A percentile compares a stretch with the other conserved stretches of the same genome.
Evolutionary conservation across 2,113 vertebrate species (phyloP).

Genomic region (Caloenas nicobarica): DNA sequence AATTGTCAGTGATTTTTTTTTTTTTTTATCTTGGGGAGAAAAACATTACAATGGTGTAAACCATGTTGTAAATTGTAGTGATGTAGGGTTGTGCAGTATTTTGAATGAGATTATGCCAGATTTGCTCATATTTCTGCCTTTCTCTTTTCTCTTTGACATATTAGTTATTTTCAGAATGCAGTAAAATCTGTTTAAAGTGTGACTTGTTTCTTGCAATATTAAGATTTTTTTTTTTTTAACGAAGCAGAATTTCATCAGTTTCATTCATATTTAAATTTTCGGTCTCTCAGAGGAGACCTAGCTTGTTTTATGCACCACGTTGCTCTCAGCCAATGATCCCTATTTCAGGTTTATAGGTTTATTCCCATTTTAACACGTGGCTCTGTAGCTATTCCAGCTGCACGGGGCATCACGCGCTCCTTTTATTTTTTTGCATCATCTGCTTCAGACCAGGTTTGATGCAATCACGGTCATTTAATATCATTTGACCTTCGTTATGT

Average conservation of each 20-base stretch:
- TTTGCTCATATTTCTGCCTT: neutral
- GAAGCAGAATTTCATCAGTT: neutral
- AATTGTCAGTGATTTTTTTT: neutral
- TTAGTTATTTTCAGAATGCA: neutral
- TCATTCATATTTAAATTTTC: constrained; percentile 3
- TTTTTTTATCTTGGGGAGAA: neutral
- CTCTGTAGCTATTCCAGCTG: neutral
- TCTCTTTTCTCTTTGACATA: neutral
- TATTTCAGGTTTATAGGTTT: neutral
- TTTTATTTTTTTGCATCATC: constrained; percentile 6
- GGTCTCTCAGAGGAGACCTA: neutral
- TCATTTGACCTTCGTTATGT: neutral
- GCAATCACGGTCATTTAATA: neutral
- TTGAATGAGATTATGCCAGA: neutral
- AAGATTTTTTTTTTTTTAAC: neutral
- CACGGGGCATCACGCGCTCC: neutral
- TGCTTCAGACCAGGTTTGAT: neutral
- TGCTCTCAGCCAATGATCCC: neutral
- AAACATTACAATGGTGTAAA: neutral
- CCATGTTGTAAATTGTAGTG: neutral
- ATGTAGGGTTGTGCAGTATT: neutral
- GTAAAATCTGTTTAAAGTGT: neutral
- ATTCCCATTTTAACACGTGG: neutral
- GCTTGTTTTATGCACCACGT: neutral
- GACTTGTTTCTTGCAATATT: neutral